Base-by-base conservation (phyloP, 2,113 vertebrate genomes). In the Struthidea cinerea region DNA sequence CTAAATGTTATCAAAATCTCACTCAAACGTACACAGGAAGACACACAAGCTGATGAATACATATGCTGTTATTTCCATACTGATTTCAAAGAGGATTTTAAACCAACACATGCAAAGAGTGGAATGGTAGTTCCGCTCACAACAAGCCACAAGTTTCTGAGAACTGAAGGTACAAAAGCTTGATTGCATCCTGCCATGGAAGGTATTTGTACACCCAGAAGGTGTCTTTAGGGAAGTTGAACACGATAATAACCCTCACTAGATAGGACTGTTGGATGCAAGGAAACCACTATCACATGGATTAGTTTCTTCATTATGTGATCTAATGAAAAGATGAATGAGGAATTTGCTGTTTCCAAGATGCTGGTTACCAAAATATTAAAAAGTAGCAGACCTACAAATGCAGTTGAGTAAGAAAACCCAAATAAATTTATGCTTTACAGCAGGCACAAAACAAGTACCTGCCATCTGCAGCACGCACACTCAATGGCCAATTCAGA, bases 401-500 rank as follows among this genome's bases (percentile, higher is more conserved):
- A 79, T 27, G 21, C 16, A 44, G 39, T 3, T 30, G 35, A 69
- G 32, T 32, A 2, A 18, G 61, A 55, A 41, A 19, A 3, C 8
- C 12, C 44, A 90, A 91, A 49, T 7, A 74, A 47, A 59, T 26
- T 9, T 64, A 7, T 18, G 21, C 18, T 81, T 74, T 78, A 46
- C 22, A 68, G 56, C 16, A 74, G 27, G 22, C 6, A 83, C 24
- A 55, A 69, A 53, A 85, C 6, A 33, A 28, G 27, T n/a, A 42
- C 23, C 35, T 64, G 12, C 53, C 14, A 16, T 8, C 33, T 69
- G 50, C 41, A 80, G 53, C 24, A 55, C 37, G 52, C 10, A 16
- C 0, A 2, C 8, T 83, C 19, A 23, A 3, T 16, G 16, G 11
- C 3, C 2, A 17, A 12, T 26, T 17, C 15, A 26, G 37, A 42